A percentile compares a stretch with the other conserved stretches of the same genome.
Conservation (phyloP, 53 echinoderm and acorn worm genomes). For the Astropecten irregularis region DNA sequence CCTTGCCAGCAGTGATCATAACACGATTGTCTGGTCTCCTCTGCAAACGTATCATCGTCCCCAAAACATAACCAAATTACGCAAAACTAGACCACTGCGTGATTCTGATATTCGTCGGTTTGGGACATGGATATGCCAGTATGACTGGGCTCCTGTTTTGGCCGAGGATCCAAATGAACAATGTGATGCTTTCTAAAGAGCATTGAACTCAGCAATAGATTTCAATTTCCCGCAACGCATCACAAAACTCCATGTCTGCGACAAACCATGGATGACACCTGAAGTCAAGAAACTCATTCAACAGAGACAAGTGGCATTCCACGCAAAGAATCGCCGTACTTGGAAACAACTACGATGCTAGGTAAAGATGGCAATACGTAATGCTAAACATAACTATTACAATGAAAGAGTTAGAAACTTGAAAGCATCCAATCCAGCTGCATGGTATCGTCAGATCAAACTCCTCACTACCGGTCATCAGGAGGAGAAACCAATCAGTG, state of each 20-base stretch:
- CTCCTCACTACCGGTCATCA: background rate
- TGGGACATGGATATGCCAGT: too few species aligned
- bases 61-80: constrained; percentile 2
- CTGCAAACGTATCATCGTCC: background rate
- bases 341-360: background rate
- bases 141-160: background rate
- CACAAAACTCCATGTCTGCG: background rate
- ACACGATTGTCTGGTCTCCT: background rate
- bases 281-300: constrained; percentile 5
- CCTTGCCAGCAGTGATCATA: background rate
- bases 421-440: constrained; percentile 2
- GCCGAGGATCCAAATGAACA: background rate
- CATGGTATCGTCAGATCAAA: constrained; percentile 8
- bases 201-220: background rate
- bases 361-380: background rate
- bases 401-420: background rate
- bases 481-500: background rate
- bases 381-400: background rate
- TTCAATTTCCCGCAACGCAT: background rate
- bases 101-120: background rate
- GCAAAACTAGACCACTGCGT: constrained; percentile 11
- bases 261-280: background rate
- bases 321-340: background rate
- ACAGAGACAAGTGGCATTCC: constrained; percentile 9
- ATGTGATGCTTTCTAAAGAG: too few species aligned